Evolutionary conservation across 2,113 vertebrate genomes (phyloP).

Genomic region (Tringa solitaria): DNA sequence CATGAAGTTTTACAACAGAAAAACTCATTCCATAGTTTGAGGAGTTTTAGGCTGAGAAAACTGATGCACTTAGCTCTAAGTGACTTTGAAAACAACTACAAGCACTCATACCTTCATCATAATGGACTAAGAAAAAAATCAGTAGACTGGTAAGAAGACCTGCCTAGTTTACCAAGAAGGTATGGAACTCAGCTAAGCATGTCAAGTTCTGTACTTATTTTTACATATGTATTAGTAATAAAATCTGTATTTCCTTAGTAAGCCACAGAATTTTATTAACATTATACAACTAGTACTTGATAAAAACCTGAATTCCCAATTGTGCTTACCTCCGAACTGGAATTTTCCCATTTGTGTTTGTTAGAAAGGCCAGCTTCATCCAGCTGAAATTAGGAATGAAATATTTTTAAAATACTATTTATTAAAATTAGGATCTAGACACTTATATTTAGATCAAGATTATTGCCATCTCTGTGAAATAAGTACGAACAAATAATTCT

Average conservation of each 20-base stretch:
- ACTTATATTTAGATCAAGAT: not conserved
- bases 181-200: not conserved
- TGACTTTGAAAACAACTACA: not conserved
- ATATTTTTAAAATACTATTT: not conserved
- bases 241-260: not conserved
- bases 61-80: not conserved
- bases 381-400: slow-evolving; percentile 79
- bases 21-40: not conserved
- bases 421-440: not conserved
- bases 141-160: not conserved
- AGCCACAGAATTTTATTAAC: not conserved
- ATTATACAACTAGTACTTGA: not conserved
- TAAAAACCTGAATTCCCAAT: not conserved
- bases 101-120: not conserved
- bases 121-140: not conserved
- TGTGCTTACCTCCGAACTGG: slow-evolving; percentile 91
- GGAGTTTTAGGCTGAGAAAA: not conserved
- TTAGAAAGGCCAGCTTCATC: slow-evolving; percentile 97
- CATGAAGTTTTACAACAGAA: not conserved
- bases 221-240: not conserved
- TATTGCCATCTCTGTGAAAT: not conserved
- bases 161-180: not conserved
- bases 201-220: not conserved
- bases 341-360: slow-evolving; percentile 94
- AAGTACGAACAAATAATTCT: not conserved